Percentiles rank a stretch among this genome's conserved stretches.
Evolutionary conservation across 1,140 invertebrate genomes (phyloP).

Genomic region (Pinna nobilis): DNA sequence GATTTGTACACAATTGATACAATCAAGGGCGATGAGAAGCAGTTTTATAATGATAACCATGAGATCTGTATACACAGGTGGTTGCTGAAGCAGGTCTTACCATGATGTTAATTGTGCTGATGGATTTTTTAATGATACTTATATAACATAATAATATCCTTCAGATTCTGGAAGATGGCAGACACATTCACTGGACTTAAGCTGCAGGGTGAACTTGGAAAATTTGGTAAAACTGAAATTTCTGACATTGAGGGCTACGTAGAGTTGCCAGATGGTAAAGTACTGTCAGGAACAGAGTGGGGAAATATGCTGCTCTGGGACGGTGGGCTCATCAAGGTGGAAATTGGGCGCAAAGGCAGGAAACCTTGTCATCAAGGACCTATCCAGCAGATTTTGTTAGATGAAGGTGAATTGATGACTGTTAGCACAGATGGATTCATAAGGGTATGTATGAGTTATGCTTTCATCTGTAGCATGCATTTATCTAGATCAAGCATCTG

Average conservation of each 20-base stretch:
- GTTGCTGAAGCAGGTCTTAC: too few relatives aligned
- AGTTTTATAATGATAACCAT: too few relatives aligned
- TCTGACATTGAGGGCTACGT: constrained; percentile 89
- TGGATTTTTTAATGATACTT: too few relatives aligned
- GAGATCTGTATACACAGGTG: too few relatives aligned
- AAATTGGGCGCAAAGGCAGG: constrained; percentile 70
- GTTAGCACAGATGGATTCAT: constrained; percentile 87
- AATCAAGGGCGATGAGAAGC: too few relatives aligned
- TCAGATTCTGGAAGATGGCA: constrained; percentile 91
- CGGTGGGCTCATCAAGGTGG: constrained; percentile 86
- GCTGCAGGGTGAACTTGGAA: constrained; percentile 87
- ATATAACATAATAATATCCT: too few relatives aligned
- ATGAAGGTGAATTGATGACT: constrained; percentile 80
- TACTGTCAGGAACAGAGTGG: constrained; percentile 90
- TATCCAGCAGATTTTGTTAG: constrained; percentile 84
- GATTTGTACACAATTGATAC: too few relatives aligned
- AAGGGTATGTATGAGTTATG: constrained; percentile 64
- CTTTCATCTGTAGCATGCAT: not conserved
- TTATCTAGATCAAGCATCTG: too few relatives aligned
- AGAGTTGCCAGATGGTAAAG: constrained; percentile 90
- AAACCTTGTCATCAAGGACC: constrained; percentile 84
- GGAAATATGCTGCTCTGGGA: constrained; percentile 94
- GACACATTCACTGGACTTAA: constrained; percentile 92
- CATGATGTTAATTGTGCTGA: too few relatives aligned
- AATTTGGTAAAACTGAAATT: constrained; percentile 93